Base-by-base conservation (phyloP, 2,113 vertebrate genomes). In the Cebus imitator region DNA sequence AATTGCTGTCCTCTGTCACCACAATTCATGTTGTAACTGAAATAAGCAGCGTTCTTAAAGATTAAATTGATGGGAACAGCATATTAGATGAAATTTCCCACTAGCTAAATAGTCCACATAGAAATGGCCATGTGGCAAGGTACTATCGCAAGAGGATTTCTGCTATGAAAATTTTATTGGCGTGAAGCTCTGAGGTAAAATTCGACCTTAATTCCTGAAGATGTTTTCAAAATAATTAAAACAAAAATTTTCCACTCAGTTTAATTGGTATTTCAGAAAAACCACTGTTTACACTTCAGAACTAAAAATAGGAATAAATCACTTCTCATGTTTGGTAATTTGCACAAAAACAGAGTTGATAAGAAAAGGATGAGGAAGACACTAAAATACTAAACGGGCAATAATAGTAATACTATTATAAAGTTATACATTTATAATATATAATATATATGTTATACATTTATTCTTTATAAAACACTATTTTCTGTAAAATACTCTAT, bases 141-240 rank as follows among this genome's bases (percentile, higher is more conserved):
- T 90, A 96, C 58, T 93, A 96, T 55, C 66, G 82, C 94, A 95
- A 96, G 76, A 66, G 88, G 61, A 86, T 84, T 87, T 92, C 80
- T 91, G 64, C 75, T 96, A 97, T 97, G 91, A 96, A 97, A 96
- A 89, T 95, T n/a, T 79, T 68, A 92, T 97, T 32, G 95, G 91
- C 95, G 83, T 97, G 95, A 96, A 97, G 35, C 16, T 98, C 40
- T 30, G 27, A 91, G 72, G 83, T 78, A 97, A 96, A 91, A 94
- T 83, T 79, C n/a, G 64, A 96, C 32, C 57, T 96, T 97, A 97
- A 97, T 58, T 96, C 87, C 81, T 57, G 17, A 40, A 79, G 27
- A 89, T 61, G 68, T 82, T 14, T 79, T 91, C 48, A 97, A 97
- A 91, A 92, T 91, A 73, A 97, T 96, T 92, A 94, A 95, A 97